These are phyloP conservation scores for Boulengeromyrus knoepffleri DNA, from an alignment of 2,113 vertebrate species.

Conservation along the genomic window DNA sequence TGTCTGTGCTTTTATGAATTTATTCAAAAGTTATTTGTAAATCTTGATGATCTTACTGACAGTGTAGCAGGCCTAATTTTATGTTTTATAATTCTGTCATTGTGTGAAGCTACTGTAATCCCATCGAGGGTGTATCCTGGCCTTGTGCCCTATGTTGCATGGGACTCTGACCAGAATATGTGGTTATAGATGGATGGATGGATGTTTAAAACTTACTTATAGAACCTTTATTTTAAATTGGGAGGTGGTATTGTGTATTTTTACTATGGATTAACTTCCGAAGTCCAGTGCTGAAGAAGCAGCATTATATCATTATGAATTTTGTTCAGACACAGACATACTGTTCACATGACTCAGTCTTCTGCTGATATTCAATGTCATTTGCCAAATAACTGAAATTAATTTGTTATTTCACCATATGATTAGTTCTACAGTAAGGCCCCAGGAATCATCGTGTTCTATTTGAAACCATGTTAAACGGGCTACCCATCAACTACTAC, in stretches of 20 bases:
- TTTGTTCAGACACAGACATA: neutral
- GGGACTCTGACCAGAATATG: neutral
- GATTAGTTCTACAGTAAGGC: neutral
- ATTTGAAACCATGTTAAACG: neutral
- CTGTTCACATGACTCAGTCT: neutral
- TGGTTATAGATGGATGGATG: neutral
- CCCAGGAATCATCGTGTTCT: neutral
- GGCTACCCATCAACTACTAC: neutral
- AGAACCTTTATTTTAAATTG: neutral
- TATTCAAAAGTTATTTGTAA: neutral
- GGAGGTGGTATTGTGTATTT: neutral
- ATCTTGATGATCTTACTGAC: neutral
- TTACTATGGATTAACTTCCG: neutral
- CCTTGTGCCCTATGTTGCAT: neutral
- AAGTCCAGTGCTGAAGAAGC: neutral
- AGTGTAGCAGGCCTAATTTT: neutral
- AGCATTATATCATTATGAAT: neutral
- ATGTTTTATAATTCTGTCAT: neutral
- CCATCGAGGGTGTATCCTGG: neutral
- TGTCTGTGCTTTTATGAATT: neutral
- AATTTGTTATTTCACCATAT: neutral
- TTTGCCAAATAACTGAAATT: neutral
- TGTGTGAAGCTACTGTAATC: neutral
- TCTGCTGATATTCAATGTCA: neutral
- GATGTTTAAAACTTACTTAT: neutral